Base-by-base conservation (phyloP, 2,888 invertebrate species). In the Atrina japonica region DNA sequence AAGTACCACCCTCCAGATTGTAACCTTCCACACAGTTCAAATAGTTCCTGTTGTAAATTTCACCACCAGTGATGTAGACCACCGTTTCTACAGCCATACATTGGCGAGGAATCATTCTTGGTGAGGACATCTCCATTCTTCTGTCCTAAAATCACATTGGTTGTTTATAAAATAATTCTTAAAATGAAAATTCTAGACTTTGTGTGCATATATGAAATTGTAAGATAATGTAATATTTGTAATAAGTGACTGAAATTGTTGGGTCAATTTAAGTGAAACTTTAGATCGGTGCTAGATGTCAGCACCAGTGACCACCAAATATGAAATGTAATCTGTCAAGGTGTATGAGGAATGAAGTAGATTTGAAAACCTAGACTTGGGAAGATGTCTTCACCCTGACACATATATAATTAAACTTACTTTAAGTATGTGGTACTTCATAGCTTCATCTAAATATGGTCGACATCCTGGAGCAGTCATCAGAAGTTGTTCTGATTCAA, bases 401-500 rank as follows among this genome's bases (percentile, higher is more conserved):
- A n/a, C n/a, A n/a, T n/a, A n/a, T n/a, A n/a, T n/a, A n/a, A n/a
- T 35, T 35, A 11, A 35, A 35, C 35, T 29, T 47, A 69, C 69
- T 58, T 69, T 69, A 6, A 69, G 56, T n/a, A 69, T 69, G 52
- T 91, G 91, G 77, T 89, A 92, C 30, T 86, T 81, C 75, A 90
- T 90, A 21, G 91, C 92, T 80, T 91, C 91, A 70, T 91, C 91
- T 16, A 91, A 83, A 56, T 91, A 81, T 35, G 82, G 76, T 53
- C 85, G 85, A 76, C 91, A 91, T 56, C 88, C 87, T 2, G 88
- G 82, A 41, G 87, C 90, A 35, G 87, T 76, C 52, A 82, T 77
- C 2, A 92, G 84, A 18, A 89, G 86, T 23, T 87, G 75, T 43
- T 88, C 69, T 6, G 69, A 58, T 66, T 89, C 90, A 18, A 92